Evolutionary conservation across 1,140 invertebrate genomes (phyloP).

Genomic region (Ephestia elutella): DNA sequence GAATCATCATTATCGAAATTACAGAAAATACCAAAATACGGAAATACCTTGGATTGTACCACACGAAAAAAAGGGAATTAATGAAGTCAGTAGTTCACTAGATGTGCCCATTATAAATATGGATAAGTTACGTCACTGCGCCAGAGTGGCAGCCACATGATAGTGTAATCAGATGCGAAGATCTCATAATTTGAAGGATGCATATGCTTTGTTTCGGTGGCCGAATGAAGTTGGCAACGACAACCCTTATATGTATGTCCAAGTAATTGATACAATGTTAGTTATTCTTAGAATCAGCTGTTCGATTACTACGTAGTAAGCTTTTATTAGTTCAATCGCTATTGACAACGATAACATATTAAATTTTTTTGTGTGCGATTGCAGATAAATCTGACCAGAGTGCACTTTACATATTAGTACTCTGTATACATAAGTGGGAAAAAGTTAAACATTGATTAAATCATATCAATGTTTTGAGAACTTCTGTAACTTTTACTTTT

Average conservation of each 20-base stretch:
- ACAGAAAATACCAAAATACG: not conserved
- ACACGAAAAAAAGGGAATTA: not conserved
- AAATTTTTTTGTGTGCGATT: too few species aligned
- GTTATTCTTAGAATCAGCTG: not conserved
- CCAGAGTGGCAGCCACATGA: slow-evolving; percentile 8
- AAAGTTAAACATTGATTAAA: too few species aligned
- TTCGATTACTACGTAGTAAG: not conserved
- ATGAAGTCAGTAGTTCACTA: not conserved
- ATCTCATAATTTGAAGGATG: not conserved
- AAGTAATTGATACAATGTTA: not conserved
- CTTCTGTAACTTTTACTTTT: too few species aligned
- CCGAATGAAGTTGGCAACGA: not conserved
- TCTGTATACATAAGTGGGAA: too few species aligned
- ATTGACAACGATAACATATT: too few species aligned
- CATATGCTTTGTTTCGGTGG: not conserved
- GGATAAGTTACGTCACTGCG: slow-evolving; percentile 9
- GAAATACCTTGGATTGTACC: not conserved
- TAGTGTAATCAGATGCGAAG: slow-evolving; percentile 20
- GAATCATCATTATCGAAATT: too few species aligned
- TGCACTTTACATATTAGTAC: too few species aligned
- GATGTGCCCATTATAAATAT: not conserved
- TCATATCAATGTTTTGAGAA: too few species aligned
- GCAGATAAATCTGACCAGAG: too few species aligned
- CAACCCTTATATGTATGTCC: not conserved
- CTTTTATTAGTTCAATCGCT: not conserved